A percentile compares a stretch with the other conserved stretches of the same genome.
Conservation (phyloP, 2,113 vertebrate genomes). For the Leucopsar rothschildi region DNA sequence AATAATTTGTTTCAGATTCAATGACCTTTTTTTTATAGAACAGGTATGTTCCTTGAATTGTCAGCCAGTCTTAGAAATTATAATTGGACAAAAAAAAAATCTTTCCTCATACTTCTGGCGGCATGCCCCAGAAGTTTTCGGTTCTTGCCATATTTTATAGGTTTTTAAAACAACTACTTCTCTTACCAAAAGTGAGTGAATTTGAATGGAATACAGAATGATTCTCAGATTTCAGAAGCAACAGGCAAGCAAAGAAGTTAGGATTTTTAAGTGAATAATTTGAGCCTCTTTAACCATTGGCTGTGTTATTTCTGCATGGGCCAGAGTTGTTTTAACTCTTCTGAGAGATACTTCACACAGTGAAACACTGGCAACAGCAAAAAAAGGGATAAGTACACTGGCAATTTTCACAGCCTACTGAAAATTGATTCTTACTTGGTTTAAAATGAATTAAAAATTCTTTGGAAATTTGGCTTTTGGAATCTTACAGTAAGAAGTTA, state of each 20-base stretch:
- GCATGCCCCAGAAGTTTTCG: background rate
- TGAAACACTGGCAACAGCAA: background rate
- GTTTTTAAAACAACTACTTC: background rate
- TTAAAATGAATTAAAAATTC: background rate
- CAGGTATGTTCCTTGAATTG: background rate
- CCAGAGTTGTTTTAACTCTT: background rate
- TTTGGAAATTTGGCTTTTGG: background rate
- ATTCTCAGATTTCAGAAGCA: background rate
- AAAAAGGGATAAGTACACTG: background rate
- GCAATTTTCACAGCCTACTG: background rate
- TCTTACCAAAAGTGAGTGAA: background rate
- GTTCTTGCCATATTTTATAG: slow-evolving; percentile 2
- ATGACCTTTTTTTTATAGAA: background rate
- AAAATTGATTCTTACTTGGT: background rate
- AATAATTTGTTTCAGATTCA: background rate
- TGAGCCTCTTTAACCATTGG: background rate
- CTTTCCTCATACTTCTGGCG: background rate
- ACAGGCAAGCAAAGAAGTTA: background rate
- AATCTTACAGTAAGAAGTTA: background rate
- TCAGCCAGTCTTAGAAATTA: background rate
- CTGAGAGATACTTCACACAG: background rate
- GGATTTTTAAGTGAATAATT: background rate
- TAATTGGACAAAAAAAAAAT: background rate
- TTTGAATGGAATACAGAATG: background rate
- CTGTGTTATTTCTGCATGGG: background rate